Conservation (phyloP, 2,113 vertebrate genomes). For the Percopsis transmontana region DNA sequence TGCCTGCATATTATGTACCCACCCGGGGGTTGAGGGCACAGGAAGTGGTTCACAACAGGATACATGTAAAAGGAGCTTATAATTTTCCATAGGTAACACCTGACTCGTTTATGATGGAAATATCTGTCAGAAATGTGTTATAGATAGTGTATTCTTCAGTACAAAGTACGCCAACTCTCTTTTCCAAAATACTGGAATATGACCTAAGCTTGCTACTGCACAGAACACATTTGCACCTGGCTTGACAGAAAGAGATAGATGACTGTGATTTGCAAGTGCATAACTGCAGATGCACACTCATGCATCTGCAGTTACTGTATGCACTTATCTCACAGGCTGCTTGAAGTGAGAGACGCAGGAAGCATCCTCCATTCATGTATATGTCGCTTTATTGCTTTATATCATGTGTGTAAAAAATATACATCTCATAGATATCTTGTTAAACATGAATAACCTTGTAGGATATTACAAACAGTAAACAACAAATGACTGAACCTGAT, state of each 20-base stretch:
- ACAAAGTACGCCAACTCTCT: background rate
- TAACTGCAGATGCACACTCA: conserved; percentile 36
- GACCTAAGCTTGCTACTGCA: background rate
- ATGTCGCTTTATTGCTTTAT: background rate
- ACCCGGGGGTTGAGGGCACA: conserved; percentile 12
- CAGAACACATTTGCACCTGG: conserved; percentile 4
- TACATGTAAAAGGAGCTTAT: conserved; percentile 22
- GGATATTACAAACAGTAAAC: too few relatives aligned
- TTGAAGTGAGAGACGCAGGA: conserved; percentile 37
- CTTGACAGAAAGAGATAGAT: background rate
- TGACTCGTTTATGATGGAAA: conserved; percentile 42
- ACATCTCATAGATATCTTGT: background rate
- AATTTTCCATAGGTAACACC: conserved; percentile 54
- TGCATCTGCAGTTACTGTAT: conserved; percentile 8
- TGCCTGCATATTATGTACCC: conserved; percentile 17
- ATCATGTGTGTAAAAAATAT: background rate
- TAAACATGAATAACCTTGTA: too few relatives aligned
- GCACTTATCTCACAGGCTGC: conserved; percentile 15
- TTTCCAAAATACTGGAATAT: background rate
- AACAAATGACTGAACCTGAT: too few relatives aligned
- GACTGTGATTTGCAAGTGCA: conserved; percentile 15
- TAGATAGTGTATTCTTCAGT: background rate
- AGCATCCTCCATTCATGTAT: conserved; percentile 27
- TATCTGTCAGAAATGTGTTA: conserved; percentile 2
- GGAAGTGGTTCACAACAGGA: conserved; percentile 61